Evolutionary conservation across 2,888 invertebrate genomes (phyloP).

Genomic region (Lutraria lutraria): DNA sequence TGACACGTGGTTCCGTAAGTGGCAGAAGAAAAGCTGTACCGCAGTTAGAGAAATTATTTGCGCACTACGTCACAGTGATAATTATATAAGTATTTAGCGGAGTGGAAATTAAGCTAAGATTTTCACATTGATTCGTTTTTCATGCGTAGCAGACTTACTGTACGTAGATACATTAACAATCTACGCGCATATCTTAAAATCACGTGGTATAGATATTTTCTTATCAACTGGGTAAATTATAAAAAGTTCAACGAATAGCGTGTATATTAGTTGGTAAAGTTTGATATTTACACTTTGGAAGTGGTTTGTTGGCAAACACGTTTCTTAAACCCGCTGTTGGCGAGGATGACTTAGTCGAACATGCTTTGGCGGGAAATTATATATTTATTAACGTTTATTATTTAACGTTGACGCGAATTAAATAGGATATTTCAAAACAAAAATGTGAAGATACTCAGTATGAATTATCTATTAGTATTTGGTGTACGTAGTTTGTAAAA

Average conservation of each 20-base stretch:
- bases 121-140: too few species aligned
- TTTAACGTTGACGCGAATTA: neutral
- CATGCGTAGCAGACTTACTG: too few species aligned
- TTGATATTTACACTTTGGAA: neutral
- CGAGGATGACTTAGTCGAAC: neutral
- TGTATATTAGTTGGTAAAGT: neutral
- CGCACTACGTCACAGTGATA: too few species aligned
- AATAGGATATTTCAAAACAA: neutral
- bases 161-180: neutral
- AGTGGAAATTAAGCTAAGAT: too few species aligned
- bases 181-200: neutral
- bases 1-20: too few species aligned
- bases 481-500: neutral
- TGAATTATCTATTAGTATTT: neutral
- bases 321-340: neutral
- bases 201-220: neutral
- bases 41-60: too few species aligned
- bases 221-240: constrained; percentile 4
- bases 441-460: neutral
- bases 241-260: neutral
- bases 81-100: too few species aligned
- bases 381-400: neutral
- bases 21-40: too few species aligned
- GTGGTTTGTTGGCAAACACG: neutral
- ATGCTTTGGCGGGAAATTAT: constrained; percentile 7